Evolutionary conservation across 2,113 vertebrate genomes (phyloP).

Genomic region (Callocephalon fimbriatum): DNA sequence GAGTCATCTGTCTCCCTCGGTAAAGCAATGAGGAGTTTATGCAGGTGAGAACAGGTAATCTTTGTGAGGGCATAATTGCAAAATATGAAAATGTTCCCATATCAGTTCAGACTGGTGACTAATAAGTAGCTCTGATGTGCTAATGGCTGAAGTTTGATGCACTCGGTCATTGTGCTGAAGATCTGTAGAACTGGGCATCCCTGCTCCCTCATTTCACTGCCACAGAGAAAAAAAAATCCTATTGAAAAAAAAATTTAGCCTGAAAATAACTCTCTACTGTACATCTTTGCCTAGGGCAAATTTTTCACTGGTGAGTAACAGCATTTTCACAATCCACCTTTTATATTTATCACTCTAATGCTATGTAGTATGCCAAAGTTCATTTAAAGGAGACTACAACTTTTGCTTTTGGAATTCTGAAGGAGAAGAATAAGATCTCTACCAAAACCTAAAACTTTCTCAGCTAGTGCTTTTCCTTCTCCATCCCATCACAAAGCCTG

Average conservation of each 20-base stretch:
- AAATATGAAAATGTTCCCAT: slow-evolving; percentile 39
- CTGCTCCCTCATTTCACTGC: background rate
- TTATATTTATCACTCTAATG: slow-evolving; percentile 70
- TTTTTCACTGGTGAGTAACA: slow-evolving; percentile 78
- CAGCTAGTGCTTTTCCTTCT: background rate
- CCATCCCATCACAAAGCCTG: background rate
- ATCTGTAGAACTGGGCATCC: background rate
- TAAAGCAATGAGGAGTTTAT: background rate
- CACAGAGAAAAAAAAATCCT: background rate
- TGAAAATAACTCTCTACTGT: slow-evolving; percentile 56
- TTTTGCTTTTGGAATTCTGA: background rate
- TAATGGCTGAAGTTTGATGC: slow-evolving; percentile 23
- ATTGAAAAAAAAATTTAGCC: slow-evolving; percentile 23
- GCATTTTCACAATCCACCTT: slow-evolving; percentile 79
- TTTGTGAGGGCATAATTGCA: slow-evolving; percentile 42
- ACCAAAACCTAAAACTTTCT: background rate
- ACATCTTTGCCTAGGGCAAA: slow-evolving; percentile 74
- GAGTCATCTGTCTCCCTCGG: background rate
- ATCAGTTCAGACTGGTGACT: slow-evolving; percentile 50
- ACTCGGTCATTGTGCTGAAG: background rate
- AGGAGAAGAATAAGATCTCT: background rate
- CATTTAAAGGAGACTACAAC: slow-evolving; percentile 76
- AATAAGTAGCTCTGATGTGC: slow-evolving; percentile 12
- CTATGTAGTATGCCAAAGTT: slow-evolving; percentile 67
- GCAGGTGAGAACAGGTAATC: slow-evolving; percentile 69